Conservation (phyloP, 2,888 invertebrate genomes). For the Carterocephalus palaemon region DNA sequence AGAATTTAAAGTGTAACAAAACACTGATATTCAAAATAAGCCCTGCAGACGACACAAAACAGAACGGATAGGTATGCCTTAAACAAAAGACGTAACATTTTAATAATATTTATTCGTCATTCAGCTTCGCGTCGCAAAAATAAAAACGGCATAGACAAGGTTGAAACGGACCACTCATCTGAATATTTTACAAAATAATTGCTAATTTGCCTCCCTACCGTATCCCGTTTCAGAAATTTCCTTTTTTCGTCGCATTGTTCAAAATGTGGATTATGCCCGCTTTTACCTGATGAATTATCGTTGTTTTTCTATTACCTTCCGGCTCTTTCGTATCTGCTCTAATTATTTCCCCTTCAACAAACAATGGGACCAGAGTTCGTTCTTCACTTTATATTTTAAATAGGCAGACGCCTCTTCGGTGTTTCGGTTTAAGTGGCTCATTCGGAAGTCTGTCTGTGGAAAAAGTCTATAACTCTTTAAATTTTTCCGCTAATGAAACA, state of each 20-base stretch:
- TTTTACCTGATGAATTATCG: conserved; percentile 67
- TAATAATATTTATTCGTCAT: conserved; percentile 9
- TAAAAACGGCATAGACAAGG: conserved; percentile 51
- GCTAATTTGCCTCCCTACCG: conserved; percentile 64
- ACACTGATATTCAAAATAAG: neutral
- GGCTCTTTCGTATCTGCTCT: conserved; percentile 52
- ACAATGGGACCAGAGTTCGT: conserved; percentile 53
- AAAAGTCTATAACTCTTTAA: conserved; percentile 13
- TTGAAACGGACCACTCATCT: conserved; percentile 50
- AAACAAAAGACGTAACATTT: conserved; percentile 15
- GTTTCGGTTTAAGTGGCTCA: conserved; percentile 23
- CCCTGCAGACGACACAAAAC: conserved; percentile 1
- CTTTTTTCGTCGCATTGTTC: conserved; percentile 52
- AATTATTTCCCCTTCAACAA: conserved; percentile 70
- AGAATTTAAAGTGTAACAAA: conserved; percentile 1
- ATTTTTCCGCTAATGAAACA: conserved; percentile 10
- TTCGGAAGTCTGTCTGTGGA: conserved; percentile 16
- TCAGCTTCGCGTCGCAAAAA: conserved; percentile 44
- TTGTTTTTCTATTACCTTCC: conserved; percentile 56
- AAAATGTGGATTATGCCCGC: conserved; percentile 61
- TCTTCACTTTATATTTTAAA: conserved; percentile 31
- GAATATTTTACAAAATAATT: conserved; percentile 70
- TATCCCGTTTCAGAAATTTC: conserved; percentile 42
- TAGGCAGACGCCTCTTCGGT: conserved; percentile 26
- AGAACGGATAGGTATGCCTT: neutral